phyloP scores from a whole-genome alignment of 2,888 invertebrate species.

The Scaptomyza caliginosa region DNA sequence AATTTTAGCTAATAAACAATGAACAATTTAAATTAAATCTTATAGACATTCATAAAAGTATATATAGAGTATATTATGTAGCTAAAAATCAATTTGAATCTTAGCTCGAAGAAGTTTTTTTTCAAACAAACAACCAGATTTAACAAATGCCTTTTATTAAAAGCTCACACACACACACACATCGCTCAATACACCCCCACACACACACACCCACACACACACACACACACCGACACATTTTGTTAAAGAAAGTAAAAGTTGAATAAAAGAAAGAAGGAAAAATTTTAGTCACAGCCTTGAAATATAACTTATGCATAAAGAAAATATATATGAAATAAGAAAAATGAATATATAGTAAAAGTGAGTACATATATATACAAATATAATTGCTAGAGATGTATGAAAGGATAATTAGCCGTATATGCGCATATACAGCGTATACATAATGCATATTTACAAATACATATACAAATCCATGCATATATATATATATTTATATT shows the following conservation, averaged over 20 bases:
- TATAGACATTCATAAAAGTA: conserved; percentile 50
- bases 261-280: background rate
- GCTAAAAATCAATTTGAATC: conserved; percentile 56
- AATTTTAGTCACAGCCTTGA: conserved; percentile 55
- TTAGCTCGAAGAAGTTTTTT: conserved; percentile 47
- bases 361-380: conserved; percentile 27
- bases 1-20: conserved; percentile 62
- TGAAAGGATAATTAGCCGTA: conserved; percentile 7
- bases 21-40: conserved; percentile 76
- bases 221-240: conserved; percentile 30
- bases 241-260: conserved; percentile 19
- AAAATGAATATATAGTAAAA: conserved; percentile 15
- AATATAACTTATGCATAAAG: conserved; percentile 48
- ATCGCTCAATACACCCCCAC: conserved; percentile 26
- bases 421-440: conserved; percentile 24
- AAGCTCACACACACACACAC: conserved; percentile 14
- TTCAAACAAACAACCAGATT: conserved; percentile 45
- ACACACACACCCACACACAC: conserved; percentile 25
- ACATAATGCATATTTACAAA: conserved; percentile 32
- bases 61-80: conserved; percentile 58
- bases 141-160: conserved; percentile 71
- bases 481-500: conserved; percentile 29
- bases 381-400: conserved; percentile 19
- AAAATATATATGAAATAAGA: conserved; percentile 11
- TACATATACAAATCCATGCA: conserved; percentile 30